Evolutionary conservation across 37 sponge, comb jelly and placozoan species (phyloP).

Genomic region (Tethya wilhelma): DNA sequence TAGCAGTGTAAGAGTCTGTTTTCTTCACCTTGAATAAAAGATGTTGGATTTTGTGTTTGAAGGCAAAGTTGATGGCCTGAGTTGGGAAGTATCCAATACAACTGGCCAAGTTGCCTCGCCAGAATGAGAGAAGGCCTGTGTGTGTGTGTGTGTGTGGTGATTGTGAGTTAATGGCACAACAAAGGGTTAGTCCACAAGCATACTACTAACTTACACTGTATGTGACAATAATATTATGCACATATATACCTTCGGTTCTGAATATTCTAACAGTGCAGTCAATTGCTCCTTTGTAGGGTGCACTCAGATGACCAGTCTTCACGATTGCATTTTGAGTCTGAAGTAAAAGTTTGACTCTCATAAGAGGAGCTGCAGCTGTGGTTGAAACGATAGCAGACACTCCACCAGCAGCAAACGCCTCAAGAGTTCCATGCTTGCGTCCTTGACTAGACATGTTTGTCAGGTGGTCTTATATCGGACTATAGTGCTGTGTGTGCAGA

Average conservation of each 20-base stretch:
- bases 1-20: slow-evolving; percentile 60
- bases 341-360: slow-evolving; percentile 91
- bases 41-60: slow-evolving; percentile 85
- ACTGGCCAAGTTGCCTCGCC: slow-evolving; percentile 95
- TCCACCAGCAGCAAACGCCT: slow-evolving; percentile 88
- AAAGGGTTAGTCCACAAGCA: no score
- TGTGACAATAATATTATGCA: no score
- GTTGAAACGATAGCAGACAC: slow-evolving; percentile 90
- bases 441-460: no score
- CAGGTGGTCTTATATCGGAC: no score
- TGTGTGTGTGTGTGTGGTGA: slow-evolving; percentile 12
- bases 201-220: no score
- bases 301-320: slow-evolving; percentile 80
- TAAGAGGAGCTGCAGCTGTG: slow-evolving; percentile 95
- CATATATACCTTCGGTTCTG: slow-evolving; percentile 62
- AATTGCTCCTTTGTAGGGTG: slow-evolving; percentile 92
- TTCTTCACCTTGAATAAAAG: slow-evolving; percentile 68
- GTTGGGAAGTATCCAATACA: slow-evolving; percentile 88
- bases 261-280: slow-evolving; percentile 84
- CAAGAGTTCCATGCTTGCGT: slow-evolving; percentile 77
- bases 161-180: neutral
- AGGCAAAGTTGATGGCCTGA: slow-evolving; percentile 94
- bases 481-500: no score
- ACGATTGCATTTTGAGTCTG: slow-evolving; percentile 95
- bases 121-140: slow-evolving; percentile 76